Base-by-base conservation (phyloP, 2,888 invertebrate genomes). In the Tenodera sinensis region DNA sequence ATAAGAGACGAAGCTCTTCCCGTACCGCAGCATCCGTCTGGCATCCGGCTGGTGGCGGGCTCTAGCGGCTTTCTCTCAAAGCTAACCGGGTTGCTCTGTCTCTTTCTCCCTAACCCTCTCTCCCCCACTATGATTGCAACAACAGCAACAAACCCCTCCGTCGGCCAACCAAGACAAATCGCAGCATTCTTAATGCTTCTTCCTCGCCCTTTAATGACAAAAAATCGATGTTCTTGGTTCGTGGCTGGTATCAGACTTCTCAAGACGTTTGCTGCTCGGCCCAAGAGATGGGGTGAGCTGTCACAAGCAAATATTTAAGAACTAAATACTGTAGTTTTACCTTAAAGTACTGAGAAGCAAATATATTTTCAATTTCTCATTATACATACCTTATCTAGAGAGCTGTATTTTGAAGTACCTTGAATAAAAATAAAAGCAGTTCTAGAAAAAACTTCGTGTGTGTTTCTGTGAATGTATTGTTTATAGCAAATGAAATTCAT, bases 61-160 rank as follows among this genome's bases (percentile, higher is more conserved):
- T 88, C 89, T 89, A 88, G 88, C 85, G 85, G 89, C 84, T 83
- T 12, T 28, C 83, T 9, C 14, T 28, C 15, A 83, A 89, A 89
- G 28, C 89, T 71, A 54, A n/a, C 54, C 20, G 54, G 54, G 54
- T 71, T 71, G 54, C 54, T 88, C 28, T 84, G 27, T 84, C 28
- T 30, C 54, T 42, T 54, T 82, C 85, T 81, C 82, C 34, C 81
- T 34, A 20, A n/a, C 28, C 28, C 85, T 28, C 82, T 25, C 20
- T 8, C 25, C 25, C 25, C 87, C 25, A 30, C 87, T 20, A 20
- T 71, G 54, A 71, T 20, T 15, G 54, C 25, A 71, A 71, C 54
- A 71, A 54, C 54, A 54, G 54, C 54, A 54, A 20, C 54, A 71
- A 71, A 71, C 54, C 54, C 54, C 54, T 71, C 54, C 54, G 54